phyloP scores from a whole-genome alignment of 1,140 invertebrate genomes.

The Gonioctena quinquepunctata region DNA sequence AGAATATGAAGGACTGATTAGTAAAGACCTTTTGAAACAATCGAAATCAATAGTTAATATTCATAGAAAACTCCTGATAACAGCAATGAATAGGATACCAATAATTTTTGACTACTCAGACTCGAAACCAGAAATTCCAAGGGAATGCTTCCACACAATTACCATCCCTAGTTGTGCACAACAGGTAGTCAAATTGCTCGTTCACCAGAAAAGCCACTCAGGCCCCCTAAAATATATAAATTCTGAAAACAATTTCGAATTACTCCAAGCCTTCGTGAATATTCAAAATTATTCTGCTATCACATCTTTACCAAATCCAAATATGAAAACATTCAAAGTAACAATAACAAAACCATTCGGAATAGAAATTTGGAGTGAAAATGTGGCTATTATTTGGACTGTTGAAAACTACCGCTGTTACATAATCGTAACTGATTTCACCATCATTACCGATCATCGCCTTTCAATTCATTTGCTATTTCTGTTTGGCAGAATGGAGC shows the following conservation, averaged over 20 bases:
- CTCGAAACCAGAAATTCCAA: neutral
- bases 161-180: too few relatives aligned
- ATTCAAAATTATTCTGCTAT: neutral
- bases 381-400: too few relatives aligned
- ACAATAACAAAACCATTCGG: constrained; percentile 21
- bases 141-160: too few relatives aligned
- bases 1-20: constrained; percentile 7
- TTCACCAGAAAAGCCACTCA: too few relatives aligned
- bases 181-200: too few relatives aligned
- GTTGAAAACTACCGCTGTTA: too few relatives aligned
- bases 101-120: neutral
- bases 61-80: constrained; percentile 8
- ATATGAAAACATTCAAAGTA: neutral
- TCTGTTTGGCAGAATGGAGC: too few relatives aligned
- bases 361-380: constrained; percentile 8
- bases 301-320: neutral
- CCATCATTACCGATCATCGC: too few relatives aligned
- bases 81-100: constrained; percentile 42
- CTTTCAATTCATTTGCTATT: too few relatives aligned
- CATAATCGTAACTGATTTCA: too few relatives aligned
- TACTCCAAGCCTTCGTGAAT: too few relatives aligned
- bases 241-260: neutral
- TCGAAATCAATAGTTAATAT: neutral
- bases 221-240: too few relatives aligned
- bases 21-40: constrained; percentile 11